Evolutionary conservation across 1,140 invertebrate genomes (phyloP).

Genomic region (Paralvinella palmiformis): DNA sequence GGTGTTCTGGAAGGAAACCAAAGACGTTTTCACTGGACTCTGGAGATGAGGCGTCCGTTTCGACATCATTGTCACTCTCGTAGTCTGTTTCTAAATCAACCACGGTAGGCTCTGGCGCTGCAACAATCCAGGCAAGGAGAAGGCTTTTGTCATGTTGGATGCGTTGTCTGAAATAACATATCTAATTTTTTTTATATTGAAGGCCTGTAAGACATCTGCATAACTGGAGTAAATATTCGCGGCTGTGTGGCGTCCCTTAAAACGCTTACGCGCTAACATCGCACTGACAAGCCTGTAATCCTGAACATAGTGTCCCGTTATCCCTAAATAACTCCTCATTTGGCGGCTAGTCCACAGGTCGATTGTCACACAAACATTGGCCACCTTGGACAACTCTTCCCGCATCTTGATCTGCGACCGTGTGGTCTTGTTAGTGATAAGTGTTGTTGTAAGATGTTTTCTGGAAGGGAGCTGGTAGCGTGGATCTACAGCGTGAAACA

Average conservation of each 20-base stretch:
- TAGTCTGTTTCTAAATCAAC: too few relatives aligned
- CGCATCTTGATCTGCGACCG: background rate
- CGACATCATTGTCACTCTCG: background rate
- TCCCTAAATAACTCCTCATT: background rate
- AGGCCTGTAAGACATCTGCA: background rate
- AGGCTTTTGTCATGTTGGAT: conserved; percentile 4
- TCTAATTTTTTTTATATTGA: background rate
- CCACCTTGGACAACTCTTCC: background rate
- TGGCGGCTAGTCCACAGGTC: background rate
- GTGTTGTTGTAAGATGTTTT: background rate
- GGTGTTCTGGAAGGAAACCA: background rate
- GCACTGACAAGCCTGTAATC: background rate
- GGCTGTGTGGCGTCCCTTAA: background rate
- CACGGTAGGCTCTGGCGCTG: background rate
- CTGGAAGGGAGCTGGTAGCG: background rate
- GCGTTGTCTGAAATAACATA: conserved; percentile 2
- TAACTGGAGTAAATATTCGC: background rate
- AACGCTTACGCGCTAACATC: conserved; percentile 1
- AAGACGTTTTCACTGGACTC: background rate
- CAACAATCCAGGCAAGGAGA: background rate
- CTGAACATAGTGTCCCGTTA: background rate
- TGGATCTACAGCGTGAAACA: too few relatives aligned
- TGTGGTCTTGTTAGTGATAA: background rate
- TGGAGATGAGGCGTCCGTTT: background rate
- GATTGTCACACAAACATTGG: background rate